Conservation (phyloP, 2,113 vertebrate species). For the pig (Sus scrofa) region DNA sequence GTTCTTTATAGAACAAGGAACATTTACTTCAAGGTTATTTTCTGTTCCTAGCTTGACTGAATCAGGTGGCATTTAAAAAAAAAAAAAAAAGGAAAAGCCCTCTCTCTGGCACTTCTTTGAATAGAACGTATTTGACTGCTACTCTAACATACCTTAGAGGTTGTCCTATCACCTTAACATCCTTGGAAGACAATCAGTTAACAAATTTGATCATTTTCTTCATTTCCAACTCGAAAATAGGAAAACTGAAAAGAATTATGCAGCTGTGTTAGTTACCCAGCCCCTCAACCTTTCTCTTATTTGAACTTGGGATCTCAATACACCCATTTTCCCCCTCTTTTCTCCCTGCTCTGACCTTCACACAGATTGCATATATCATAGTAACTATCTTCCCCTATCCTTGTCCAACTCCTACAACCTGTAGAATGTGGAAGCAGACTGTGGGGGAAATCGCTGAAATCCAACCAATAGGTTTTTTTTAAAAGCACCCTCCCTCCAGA, state of each 20-base stretch:
- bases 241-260: constrained; percentile 25
- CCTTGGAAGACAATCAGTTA: constrained; percentile 11
- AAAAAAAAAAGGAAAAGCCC: no score
- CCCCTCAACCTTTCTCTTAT: neutral
- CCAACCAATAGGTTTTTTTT: neutral
- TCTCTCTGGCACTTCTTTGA: neutral
- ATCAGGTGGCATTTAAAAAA: neutral
- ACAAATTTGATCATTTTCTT: neutral
- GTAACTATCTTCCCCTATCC: neutral
- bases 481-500: neutral
- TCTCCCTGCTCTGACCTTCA: neutral
- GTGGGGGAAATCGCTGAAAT: constrained; percentile 2
- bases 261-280: neutral
- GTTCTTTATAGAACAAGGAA: constrained; percentile 51
- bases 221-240: neutral
- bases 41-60: constrained; percentile 65
- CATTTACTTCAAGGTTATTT: constrained; percentile 69
- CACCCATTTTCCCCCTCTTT: neutral
- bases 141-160: neutral
- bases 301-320: neutral
- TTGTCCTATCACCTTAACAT: neutral
- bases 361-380: neutral
- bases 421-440: neutral
- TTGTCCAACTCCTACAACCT: neutral
- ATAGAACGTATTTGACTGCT: neutral